Conservation (phyloP, 2,797 vertebrate genomes). For the Taenioides sp. region DNA sequence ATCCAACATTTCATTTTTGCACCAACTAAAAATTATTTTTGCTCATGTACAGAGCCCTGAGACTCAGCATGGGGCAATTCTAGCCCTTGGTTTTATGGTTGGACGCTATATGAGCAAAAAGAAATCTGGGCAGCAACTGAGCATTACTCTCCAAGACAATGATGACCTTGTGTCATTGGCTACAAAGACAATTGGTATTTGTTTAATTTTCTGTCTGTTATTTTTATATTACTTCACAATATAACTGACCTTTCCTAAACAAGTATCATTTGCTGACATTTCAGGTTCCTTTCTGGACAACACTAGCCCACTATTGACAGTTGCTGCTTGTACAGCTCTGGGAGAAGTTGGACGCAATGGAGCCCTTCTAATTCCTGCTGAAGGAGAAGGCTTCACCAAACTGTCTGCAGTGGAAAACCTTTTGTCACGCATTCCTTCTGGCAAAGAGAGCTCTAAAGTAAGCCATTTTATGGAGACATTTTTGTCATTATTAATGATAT, state of each 20-base stretch:
- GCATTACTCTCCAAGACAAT: constrained; percentile 75
- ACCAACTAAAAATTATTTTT: constrained; percentile 4
- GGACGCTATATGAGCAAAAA: constrained; percentile 90
- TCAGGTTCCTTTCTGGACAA: constrained; percentile 91
- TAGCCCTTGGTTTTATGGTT: constrained; percentile 95
- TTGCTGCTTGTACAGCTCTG: constrained; percentile 91
- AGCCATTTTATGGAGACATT: constrained; percentile 2
- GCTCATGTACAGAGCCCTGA: constrained; percentile 85
- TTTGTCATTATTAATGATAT: not conserved
- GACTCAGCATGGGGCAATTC: constrained; percentile 91
- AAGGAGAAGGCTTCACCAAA: constrained; percentile 91
- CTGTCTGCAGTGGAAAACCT: constrained; percentile 89
- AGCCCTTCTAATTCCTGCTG: constrained; percentile 83
- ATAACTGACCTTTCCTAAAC: not conserved
- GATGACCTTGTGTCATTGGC: constrained; percentile 87
- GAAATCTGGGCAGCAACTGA: constrained; percentile 71
- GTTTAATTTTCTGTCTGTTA: not conserved
- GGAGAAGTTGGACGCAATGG: constrained; percentile 96
- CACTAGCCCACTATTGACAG: constrained; percentile 81
- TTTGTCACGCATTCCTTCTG: constrained; percentile 89
- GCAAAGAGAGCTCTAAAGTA: constrained; percentile 95
- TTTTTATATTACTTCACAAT: not conserved
- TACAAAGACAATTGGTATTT: constrained; percentile 89
- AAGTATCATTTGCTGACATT: constrained; percentile 7
- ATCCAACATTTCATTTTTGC: not conserved